A percentile compares a stretch with the other conserved stretches of the same genome.
These are phyloP conservation scores for Nothura maculosa DNA, from an alignment of 2,797 vertebrate species.

Conservation along the genomic window DNA sequence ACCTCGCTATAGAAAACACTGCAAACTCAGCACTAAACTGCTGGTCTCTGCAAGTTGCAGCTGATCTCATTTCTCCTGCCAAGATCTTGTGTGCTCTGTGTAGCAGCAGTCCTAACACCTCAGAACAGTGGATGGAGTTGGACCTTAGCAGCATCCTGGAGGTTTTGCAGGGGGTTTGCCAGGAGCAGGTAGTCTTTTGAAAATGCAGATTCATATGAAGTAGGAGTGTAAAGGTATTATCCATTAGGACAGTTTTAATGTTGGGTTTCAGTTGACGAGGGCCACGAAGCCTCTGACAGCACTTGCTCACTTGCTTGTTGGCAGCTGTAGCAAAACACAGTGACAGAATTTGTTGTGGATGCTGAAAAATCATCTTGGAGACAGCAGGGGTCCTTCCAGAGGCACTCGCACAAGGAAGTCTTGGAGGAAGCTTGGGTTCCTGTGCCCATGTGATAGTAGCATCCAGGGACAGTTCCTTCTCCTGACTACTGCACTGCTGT, in stretches of 20 bases:
- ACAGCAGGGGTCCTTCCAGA: slow-evolving; percentile 21
- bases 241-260: neutral
- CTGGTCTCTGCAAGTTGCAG: too few species aligned
- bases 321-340: neutral
- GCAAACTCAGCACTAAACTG: neutral
- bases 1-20: neutral
- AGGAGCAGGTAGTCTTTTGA: neutral
- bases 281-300: neutral
- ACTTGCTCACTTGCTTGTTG: neutral
- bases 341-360: neutral
- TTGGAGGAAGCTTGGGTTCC: neutral
- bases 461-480: slow-evolving; percentile 17
- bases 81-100: neutral
- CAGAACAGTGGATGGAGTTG: neutral
- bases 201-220: neutral
- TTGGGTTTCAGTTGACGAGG: neutral
- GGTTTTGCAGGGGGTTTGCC: neutral
- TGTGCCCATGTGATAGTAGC: slow-evolving; percentile 7
- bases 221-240: slow-evolving; percentile 18
- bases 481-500: neutral
- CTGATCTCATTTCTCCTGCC: neutral
- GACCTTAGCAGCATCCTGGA: neutral
- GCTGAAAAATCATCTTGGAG: neutral
- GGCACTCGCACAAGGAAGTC: neutral
- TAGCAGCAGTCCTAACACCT: neutral